These are phyloP conservation scores for Bombyx mori DNA, from an alignment of 1,140 invertebrate genomes.

Conservation along the genomic window DNA sequence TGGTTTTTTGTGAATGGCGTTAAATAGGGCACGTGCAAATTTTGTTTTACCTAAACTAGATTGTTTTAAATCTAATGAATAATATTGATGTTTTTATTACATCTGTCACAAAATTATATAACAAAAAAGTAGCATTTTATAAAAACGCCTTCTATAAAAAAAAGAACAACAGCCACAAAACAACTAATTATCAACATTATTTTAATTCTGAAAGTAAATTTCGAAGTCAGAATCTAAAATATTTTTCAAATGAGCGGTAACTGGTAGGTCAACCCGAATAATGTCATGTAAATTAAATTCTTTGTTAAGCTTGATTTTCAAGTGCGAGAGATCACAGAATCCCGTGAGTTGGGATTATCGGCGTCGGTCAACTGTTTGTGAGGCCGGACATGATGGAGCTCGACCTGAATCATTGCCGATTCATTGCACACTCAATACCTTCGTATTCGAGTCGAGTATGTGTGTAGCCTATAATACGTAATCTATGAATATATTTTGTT, in stretches of 20 bases:
- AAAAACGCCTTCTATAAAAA: too few relatives aligned
- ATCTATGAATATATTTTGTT: not conserved
- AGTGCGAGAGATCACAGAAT: not conserved
- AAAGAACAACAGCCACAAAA: too few relatives aligned
- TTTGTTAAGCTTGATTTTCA: not conserved
- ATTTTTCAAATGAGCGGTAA: not conserved
- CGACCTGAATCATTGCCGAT: slow-evolving; percentile 2
- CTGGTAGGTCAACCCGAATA: not conserved
- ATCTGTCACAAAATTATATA: not conserved
- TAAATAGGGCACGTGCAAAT: too few relatives aligned
- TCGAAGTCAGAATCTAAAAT: not conserved
- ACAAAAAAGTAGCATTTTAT: not conserved
- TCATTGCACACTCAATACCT: slow-evolving; percentile 6
- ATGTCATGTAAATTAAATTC: not conserved
- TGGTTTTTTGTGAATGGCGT: too few relatives aligned
- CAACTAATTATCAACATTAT: not conserved
- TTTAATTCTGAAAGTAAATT: not conserved
- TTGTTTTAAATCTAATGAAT: not conserved
- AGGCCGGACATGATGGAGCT: not conserved
- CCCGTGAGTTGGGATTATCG: slow-evolving; percentile 3
- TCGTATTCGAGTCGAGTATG: not conserved
- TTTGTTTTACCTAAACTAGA: too few relatives aligned
- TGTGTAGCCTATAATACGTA: not conserved
- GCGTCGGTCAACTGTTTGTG: not conserved
- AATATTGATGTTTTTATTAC: not conserved